These are phyloP conservation scores for Onychorhynchus coronatus DNA, from an alignment of 2,113 vertebrate genomes.

Conservation along the genomic window DNA sequence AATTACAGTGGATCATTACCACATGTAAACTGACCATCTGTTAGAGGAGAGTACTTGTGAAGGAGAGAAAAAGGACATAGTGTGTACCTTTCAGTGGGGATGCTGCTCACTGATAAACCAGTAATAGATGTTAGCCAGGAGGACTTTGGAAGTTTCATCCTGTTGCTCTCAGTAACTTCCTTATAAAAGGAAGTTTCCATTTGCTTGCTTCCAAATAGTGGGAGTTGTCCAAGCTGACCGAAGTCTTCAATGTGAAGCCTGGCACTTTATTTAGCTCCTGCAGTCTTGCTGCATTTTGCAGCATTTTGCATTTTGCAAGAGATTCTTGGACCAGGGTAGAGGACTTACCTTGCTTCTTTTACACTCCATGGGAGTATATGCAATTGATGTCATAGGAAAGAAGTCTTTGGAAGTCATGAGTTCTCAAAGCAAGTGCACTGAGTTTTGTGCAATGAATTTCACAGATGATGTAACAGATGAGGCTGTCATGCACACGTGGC, in stretches of 20 bases:
- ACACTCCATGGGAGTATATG: neutral
- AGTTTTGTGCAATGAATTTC: neutral
- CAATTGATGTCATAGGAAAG: neutral
- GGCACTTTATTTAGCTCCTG: neutral
- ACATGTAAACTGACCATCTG: neutral
- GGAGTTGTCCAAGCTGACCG: neutral
- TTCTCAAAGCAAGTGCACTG: neutral
- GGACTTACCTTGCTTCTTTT: neutral
- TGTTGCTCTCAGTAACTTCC: neutral
- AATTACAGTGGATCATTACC: neutral
- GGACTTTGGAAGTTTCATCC: neutral
- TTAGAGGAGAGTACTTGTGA: neutral
- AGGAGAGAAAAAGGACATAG: neutral
- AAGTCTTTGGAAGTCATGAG: neutral
- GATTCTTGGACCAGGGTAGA: neutral
- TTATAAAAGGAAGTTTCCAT: neutral
- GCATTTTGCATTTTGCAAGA: neutral
- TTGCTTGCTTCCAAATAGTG: neutral
- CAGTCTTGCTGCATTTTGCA: neutral
- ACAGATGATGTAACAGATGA: neutral
- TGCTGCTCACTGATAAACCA: neutral
- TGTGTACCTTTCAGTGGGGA: neutral
- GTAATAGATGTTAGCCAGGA: neutral
- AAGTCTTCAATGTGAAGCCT: neutral
- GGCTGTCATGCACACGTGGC: neutral